phyloP scores from a whole-genome alignment of 2,113 vertebrate species.

The Origma solitaria region DNA sequence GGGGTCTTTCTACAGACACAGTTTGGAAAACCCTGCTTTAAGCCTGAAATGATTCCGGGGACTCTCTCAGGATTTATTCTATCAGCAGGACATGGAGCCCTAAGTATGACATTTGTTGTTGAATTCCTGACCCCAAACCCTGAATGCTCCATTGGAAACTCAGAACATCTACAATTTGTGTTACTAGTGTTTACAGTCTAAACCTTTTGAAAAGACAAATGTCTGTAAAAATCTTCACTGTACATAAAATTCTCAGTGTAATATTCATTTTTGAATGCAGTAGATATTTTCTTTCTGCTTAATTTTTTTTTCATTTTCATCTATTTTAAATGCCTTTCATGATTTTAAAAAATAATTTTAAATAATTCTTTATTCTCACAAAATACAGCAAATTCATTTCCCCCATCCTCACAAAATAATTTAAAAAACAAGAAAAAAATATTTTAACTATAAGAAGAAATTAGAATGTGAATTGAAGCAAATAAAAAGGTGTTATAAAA shows the following conservation, averaged over 20 bases:
- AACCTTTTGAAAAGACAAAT: neutral
- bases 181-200: neutral
- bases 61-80: neutral
- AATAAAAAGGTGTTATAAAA: neutral
- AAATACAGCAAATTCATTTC: neutral
- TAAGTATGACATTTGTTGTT: neutral
- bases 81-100: neutral
- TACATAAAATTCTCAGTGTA: neutral
- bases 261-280: neutral
- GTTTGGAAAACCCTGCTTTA: neutral
- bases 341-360: fast-evolving
- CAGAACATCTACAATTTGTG: neutral
- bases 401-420: neutral
- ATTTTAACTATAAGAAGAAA: neutral
- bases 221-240: neutral
- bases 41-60: neutral
- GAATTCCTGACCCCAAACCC: neutral
- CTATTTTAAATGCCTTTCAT: neutral
- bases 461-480: neutral
- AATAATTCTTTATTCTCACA: neutral
- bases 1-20: neutral
- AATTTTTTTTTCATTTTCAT: fast-evolving
- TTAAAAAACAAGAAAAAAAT: neutral
- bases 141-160: neutral
- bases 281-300: neutral